Evolutionary conservation across 2,113 vertebrate genomes (phyloP), one percentile per base, ranked within the genome.

Genomic region (Mormoops blainvillei): DNA sequence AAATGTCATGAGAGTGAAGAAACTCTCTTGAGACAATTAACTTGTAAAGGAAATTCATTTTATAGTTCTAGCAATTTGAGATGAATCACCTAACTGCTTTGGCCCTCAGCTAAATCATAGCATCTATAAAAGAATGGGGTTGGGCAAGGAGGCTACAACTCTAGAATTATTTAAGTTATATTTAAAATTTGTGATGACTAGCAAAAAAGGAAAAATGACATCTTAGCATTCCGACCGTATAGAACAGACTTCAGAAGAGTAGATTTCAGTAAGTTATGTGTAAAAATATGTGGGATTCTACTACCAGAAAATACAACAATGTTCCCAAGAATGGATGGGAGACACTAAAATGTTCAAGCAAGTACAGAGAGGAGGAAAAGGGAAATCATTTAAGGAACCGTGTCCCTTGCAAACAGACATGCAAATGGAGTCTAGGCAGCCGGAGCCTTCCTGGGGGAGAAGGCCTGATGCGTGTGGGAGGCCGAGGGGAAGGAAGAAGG

Each of bases 11-110:
- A 94, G 92, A 84, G 86, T 4, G 14, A 95, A 94, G 58, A 86
- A 78, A 92, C 85, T 74, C 74, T 95, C 91, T 80, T 10, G 68
- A 95, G 95, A 95, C 83, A 95, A 94, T 96, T 94, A 94, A 87
- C 31, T 24, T 63, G 76, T 8, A 36, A 80, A 71, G 82, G 10
- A 87, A 94, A 90, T 94, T 97, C 83, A 93, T 87, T 96, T 91
- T 94, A 84, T 87, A 73, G 70, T 91, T 80, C 56, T 96, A 80
- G 52, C 63, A 61, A 87, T 88, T 88, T 85, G 56, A 89, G 41
- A 89, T 84, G 88, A 97, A 92, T 96, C 93, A 94, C 31, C 84
- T 86, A 89, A 68, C 24, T 36, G 43, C 31, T 87, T 31, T 80
- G 52, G 71, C 93, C 70, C n/a, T 87, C n/a, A 24, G n/a, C 68